phyloP scores from a whole-genome alignment of 1,140 invertebrate species.

The Calliopsis andreniformis region DNA sequence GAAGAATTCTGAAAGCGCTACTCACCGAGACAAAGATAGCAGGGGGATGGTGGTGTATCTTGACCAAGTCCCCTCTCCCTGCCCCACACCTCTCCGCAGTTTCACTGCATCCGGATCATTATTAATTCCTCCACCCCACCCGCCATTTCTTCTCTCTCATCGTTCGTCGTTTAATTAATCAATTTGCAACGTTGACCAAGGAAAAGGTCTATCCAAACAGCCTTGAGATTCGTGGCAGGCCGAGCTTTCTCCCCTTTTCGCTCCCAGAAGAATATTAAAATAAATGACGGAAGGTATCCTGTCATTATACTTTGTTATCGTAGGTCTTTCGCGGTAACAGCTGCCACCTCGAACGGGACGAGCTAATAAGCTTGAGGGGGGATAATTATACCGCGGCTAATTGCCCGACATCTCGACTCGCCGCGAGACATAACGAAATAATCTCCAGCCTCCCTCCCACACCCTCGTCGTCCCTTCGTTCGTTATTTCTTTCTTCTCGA shows the following conservation, averaged over 20 bases:
- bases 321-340: constrained; percentile 39
- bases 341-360: constrained; percentile 54
- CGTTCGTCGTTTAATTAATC: neutral
- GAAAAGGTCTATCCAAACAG: too few relatives aligned
- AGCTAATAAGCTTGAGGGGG: constrained; percentile 59
- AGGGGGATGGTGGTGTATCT: constrained; percentile 23
- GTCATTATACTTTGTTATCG: constrained; percentile 68
- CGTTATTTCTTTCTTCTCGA: constrained; percentile 38
- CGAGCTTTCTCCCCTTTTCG: neutral
- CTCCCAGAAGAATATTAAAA: constrained; percentile 51
- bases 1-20: constrained; percentile 70
- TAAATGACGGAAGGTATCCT: constrained; percentile 39
- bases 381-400: constrained; percentile 74
- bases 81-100: neutral
- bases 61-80: constrained; percentile 30
- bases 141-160: constrained; percentile 4
- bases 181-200: constrained; percentile 52
- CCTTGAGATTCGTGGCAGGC: constrained; percentile 16
- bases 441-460: constrained; percentile 42
- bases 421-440: constrained; percentile 68
- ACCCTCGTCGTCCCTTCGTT: neutral
- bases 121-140: neutral
- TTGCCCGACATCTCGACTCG: constrained; percentile 64
- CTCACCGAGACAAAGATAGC: constrained; percentile 69
- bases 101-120: constrained; percentile 24